Conservation (phyloP, 1,140 invertebrate species). For the Cecropterus lyciades region DNA sequence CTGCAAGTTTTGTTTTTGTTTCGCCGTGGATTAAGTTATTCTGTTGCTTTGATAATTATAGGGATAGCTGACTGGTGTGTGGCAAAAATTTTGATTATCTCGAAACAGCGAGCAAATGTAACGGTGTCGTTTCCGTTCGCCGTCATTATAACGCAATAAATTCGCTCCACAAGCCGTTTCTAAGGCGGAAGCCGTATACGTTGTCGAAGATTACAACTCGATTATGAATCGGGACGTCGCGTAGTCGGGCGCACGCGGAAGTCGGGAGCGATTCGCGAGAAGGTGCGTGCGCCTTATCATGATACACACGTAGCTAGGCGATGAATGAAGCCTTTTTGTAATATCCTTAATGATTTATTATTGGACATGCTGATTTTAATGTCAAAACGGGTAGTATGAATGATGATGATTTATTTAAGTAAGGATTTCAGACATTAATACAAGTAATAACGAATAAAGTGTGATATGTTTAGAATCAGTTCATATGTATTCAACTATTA, state of each 20-base stretch:
- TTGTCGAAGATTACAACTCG: slow-evolving; percentile 49
- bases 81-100: slow-evolving; percentile 52
- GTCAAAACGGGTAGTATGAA: neutral
- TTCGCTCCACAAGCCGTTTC: slow-evolving; percentile 37
- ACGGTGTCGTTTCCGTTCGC: slow-evolving; percentile 58
- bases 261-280: slow-evolving; percentile 11
- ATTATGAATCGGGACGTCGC: slow-evolving; percentile 52
- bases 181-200: slow-evolving; percentile 46
- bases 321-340: neutral
- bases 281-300: slow-evolving; percentile 7
- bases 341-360: slow-evolving; percentile 6
- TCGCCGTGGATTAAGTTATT: no score
- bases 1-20: no score
- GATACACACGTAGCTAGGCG: neutral
- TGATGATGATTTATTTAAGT: no score
- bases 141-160: slow-evolving; percentile 65
- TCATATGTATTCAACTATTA: no score
- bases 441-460: no score
- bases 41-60: slow-evolving; percentile 20
- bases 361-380: neutral
- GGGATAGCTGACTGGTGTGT: slow-evolving; percentile 32
- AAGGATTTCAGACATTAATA: no score
- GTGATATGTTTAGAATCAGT: no score
- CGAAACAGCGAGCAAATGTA: slow-evolving; percentile 50
- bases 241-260: slow-evolving; percentile 23